Base-by-base conservation (phyloP, 1,140 invertebrate species). In the Zaprionus davidi region DNA sequence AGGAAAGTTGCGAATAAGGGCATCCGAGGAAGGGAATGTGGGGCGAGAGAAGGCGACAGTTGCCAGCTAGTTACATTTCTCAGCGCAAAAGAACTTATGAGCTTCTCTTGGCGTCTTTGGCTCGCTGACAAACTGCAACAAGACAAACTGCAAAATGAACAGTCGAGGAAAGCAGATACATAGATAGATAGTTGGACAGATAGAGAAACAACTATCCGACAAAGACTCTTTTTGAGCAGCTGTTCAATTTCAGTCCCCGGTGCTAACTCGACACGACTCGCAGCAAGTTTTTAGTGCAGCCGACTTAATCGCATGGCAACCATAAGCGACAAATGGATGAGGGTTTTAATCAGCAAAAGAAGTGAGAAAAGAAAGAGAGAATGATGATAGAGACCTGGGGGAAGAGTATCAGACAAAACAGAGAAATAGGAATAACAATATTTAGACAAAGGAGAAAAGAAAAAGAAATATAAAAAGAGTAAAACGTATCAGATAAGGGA, bases 21-120 rank as follows among this genome's bases (percentile, higher is more conserved):
- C 31, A 13, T 3, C 1, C 11, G 17, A 36, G 28, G 2, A 3
- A 22, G 22, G 38, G 7, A 9, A 46, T 5, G 34, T 9, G 24
- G 13, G 15, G 7, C 6, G 12, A 36, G 46, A 28, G 15, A 44
- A 15, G 59, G 24, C 26, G 22, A 74, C 56, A 60, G 38, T 55
- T 26, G 46, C 44, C 36, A 57, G 69, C 46, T 55, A 62, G 71
- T 57, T 69, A 74, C 71, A 62, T 68, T 62, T 60, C 58, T 51
- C 58, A 66, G 55, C 38, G 26, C 64, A 57, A 56, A 41, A 74
- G 65, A 74, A 70, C 66, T 74, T 74, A 70, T 70, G 58, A 57
- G 71, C 66, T 67, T 68, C 41, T 64, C 46, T 44, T 49, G 31
- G 56, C 64, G 24, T 56, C 64, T 60, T 65, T 72, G 31, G 17